Base-by-base conservation (phyloP, 1,140 invertebrate species). In the Nymphalis io region DNA sequence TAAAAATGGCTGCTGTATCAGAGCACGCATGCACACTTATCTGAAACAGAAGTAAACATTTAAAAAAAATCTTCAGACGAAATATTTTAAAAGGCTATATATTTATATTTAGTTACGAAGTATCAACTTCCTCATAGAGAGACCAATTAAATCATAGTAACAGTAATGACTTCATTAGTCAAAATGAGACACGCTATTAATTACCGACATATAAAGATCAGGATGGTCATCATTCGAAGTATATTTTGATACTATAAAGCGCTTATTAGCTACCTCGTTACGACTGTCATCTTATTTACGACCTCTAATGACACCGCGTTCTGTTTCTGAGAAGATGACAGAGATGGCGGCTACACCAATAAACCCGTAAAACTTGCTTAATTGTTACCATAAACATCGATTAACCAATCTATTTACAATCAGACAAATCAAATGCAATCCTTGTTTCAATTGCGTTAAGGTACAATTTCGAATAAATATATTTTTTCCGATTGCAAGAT, bases 341-440 rank as follows among this genome's bases (percentile, higher is more conserved):
- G 76, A 67, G 58, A 74, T 68, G 73, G 74, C 72, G 64, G 67
- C 74, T 63, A 44, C 73, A 64, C 75, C 78, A 79, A 84, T 88
- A 84, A 87, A 88, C 75, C 72, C 73, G 80, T 88, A 88, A 87
- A 88, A 84, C 78, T 78, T 76, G 80, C 77, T 79, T 86, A 84
- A 86, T 86, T 85, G 80, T 86, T 58, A 75, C 70, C 76, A 80
- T 88, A 88, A 88, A 86, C 53, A 23, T 48, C 39, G 63, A 68
- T 63, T 46, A 55, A 48, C 70, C 58, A 58, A 15, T 8, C 3
- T n/a, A 16, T 42, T 63, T 40, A 13, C 18, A 40, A 2, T 6
- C n/a, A 58, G 10, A 11, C 10, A 44, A 70, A 42, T 48, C 13
- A 2, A 16, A 20, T 23, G 5, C 0, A 48, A 1, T 5, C 58